Percentiles rank a stretch among this genome's conserved stretches.
These are phyloP conservation scores for Corvus moneduloides DNA, from an alignment of 2,113 vertebrate genomes.

Conservation along the genomic window DNA sequence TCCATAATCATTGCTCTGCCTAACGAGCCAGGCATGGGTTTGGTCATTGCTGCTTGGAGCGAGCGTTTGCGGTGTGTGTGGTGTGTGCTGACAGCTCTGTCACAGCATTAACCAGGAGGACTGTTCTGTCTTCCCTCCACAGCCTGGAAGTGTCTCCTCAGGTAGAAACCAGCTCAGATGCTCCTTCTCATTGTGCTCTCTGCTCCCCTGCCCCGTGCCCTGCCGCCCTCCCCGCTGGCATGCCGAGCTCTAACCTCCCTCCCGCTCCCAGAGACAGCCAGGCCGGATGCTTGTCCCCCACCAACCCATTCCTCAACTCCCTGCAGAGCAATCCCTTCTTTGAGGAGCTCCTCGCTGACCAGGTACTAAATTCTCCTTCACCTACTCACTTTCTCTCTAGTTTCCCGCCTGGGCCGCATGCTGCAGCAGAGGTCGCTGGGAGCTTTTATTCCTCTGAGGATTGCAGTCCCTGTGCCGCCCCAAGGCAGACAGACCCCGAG, in stretches of 20 bases:
- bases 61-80: slow-evolving; percentile 1
- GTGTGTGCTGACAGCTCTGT: slow-evolving; percentile 30
- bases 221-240: slow-evolving; percentile 62
- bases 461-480: slow-evolving; percentile 49
- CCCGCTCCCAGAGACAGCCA: slow-evolving; percentile 60
- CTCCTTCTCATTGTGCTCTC: slow-evolving; percentile 73
- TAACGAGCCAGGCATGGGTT: not conserved
- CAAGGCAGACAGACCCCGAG: slow-evolving; percentile 55
- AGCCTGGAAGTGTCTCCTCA: slow-evolving; percentile 91
- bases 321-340: slow-evolving; percentile 88
- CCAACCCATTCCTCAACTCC: slow-evolving; percentile 87
- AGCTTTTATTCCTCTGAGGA: slow-evolving; percentile 55
- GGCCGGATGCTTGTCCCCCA: slow-evolving; percentile 72
- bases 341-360: slow-evolving; percentile 79
- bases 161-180: slow-evolving; percentile 84
- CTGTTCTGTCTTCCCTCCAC: slow-evolving; percentile 90
- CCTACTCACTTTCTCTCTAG: slow-evolving; percentile 91
- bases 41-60: not conserved
- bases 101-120: slow-evolving; percentile 83
- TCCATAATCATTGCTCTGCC: slow-evolving; percentile 51
- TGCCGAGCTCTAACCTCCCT: slow-evolving; percentile 72
- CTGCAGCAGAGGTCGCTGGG: slow-evolving; percentile 68
- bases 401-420: slow-evolving; percentile 73
- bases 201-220: slow-evolving; percentile 63
- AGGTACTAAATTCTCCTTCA: slow-evolving; percentile 80